phyloP scores from a whole-genome alignment of 2,797 vertebrate species.

The Paratrypauchen microcephalus region DNA sequence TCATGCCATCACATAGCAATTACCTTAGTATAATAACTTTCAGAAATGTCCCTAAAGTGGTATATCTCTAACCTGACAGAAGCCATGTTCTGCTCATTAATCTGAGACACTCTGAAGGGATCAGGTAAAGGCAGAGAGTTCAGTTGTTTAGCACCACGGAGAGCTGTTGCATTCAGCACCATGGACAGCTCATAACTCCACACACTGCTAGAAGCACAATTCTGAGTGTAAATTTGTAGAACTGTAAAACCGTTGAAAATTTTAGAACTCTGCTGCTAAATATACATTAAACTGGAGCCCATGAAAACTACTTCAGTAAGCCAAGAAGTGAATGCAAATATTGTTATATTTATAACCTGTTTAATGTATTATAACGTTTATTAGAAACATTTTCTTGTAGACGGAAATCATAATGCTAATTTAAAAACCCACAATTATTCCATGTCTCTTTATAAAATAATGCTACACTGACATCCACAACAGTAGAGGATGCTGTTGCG shows the following conservation, averaged over 20 bases:
- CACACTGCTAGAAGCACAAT: neutral
- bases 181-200: neutral
- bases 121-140: neutral
- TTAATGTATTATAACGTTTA: too few relatives aligned
- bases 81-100: too few relatives aligned
- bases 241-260: too few relatives aligned
- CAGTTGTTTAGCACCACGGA: neutral
- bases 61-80: too few relatives aligned
- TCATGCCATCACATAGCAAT: too few relatives aligned
- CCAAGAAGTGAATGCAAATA: neutral
- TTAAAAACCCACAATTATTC: neutral
- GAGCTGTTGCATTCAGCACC: neutral
- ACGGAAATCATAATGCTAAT: neutral
- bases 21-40: too few relatives aligned
- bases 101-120: too few relatives aligned
- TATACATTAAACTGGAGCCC: neutral
- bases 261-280: neutral
- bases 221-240: too few relatives aligned
- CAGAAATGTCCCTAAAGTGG: too few relatives aligned
- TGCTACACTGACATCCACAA: neutral
- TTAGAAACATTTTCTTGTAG: neutral
- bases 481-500: slow-evolving; percentile 3
- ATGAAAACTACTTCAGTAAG: neutral
- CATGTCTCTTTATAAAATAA: neutral
- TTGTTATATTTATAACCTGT: neutral